Evolutionary conservation across 2,888 invertebrate species (phyloP), one percentile per base, ranked within the genome.

Genomic region (Caenorhabditis parvicauda): DNA sequence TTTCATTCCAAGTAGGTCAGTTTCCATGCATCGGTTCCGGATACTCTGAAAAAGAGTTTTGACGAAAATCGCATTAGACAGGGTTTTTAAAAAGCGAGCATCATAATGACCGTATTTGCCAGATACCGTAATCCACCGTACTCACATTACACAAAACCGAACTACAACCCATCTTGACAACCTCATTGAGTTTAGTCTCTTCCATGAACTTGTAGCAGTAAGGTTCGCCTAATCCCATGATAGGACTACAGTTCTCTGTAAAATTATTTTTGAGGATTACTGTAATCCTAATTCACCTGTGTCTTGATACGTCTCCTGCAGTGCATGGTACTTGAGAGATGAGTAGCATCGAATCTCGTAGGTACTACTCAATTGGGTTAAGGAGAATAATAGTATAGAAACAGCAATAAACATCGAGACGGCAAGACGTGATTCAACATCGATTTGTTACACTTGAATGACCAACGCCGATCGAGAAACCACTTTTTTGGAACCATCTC

Each of bases 121-220:
- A 12, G 14, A n/a, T 44, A 25, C 17, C 24, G 19, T 21, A 6
- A 24, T 21, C 3, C 32, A 12, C 21, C 1, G 2, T 37, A 61
- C 67, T 62, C 14, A 73, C 73, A 53, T 70, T 62, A 52, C 72
- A 73, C n/a, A 72, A 47, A 14, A 73, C 49, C 19, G 48, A 56
- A 3, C 72, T 66, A 25, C 73, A 73, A 7, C 73, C 73, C 53
- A 73, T 51, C 50, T 73, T 72, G 19, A 64, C 59, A n/a, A 61
- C 70, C 38, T 59, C 66, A 51, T 65, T 70, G 47, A 66, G 43
- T 43, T 49, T 24, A 5, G 58, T 64, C 37, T 73, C 66, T 32
- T 70, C 73, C 46, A 52, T 57, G 29, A 73, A 73, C 21, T 64
- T 60, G 51, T 73, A 73, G 42, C 73, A 73, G 28, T 73, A 73